Base-by-base conservation (phyloP, 1,140 invertebrate species). In the Eriosoma lanigerum region DNA sequence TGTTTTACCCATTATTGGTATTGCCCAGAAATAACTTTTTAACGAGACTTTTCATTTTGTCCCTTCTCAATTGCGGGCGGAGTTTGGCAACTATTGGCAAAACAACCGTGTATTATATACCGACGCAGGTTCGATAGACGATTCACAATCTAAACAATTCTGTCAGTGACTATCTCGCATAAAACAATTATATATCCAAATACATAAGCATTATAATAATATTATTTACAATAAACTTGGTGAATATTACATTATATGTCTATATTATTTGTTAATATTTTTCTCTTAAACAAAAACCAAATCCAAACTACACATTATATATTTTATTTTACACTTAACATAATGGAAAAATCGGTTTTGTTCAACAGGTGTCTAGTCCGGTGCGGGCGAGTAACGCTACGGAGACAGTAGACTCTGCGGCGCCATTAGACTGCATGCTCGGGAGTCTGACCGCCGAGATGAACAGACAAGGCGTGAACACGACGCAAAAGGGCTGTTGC, bases 401-500 rank as follows among this genome's bases (percentile, higher is more conserved):
- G 86, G 82, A 84, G 54, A 46, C 73, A 12, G 44, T 38, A 8
- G 75, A 86, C 62, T 87, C 86, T 83, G 84, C 85, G 81, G 87
- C 82, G 82, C 92, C 94, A 86, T 90, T 97, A 86, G 95, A 97
- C 90, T 94, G 92, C 89, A 97, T 97, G 94, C 91, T 97, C 84
- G 94, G 93, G 58, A 93, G 94, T 83, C 89, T 98, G 82, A 94
- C 96, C 85, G 93, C 93, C 85, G 94, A 96, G 88, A 96, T 97
- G 94, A 95, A 93, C 87, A 92, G 94, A 85, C 97, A 98, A 90
- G 97, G 97, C 87, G 93, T 98, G 46, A 96, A 93, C 86, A 97
- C 96, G 26, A 96, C 96, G 81, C 95, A 98, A 85, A 99, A 98
- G 88, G 98, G 97, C 83, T 96, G 96, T 88, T 99, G 97, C 91